A percentile compares a stretch with the other conserved stretches of the same genome.
Conservation (phyloP, 2,888 invertebrate genomes). For the Cetonia aurata region DNA sequence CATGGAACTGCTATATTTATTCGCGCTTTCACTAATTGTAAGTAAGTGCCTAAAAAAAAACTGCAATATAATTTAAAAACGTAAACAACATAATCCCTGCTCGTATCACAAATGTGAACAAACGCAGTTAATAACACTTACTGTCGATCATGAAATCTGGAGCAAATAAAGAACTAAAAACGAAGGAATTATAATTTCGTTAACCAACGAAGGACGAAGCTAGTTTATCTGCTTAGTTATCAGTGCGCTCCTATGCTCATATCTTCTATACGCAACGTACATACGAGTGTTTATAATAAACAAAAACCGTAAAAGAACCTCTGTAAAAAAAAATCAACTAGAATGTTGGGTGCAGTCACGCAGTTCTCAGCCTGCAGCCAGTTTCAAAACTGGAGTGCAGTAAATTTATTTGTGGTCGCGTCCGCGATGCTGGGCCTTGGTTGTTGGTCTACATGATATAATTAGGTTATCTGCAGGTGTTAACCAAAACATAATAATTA, state of each 20-base stretch:
- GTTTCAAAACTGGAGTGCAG: constrained; percentile 35
- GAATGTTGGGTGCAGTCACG: constrained; percentile 40
- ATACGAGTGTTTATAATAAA: constrained; percentile 19
- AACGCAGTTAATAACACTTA: too few species aligned
- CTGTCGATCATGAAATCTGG: constrained; percentile 10
- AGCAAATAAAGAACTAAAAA: constrained; percentile 21
- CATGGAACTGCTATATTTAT: too few species aligned
- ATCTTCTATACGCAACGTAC: constrained; percentile 9
- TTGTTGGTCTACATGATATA: constrained; percentile 37
- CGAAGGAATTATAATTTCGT: constrained; percentile 15
- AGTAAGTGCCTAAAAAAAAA: too few species aligned
- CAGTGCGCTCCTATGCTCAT: neutral
- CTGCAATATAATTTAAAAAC: too few species aligned
- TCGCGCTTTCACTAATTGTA: too few species aligned
- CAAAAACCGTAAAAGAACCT: constrained; percentile 17
- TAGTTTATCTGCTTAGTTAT: too few species aligned
- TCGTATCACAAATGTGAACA: neutral
- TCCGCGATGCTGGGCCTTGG: constrained; percentile 29
- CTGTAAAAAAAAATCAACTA: constrained; percentile 12
- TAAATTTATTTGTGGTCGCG: constrained; percentile 41
- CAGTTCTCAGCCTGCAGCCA: constrained; percentile 28
- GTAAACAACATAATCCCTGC: too few species aligned
- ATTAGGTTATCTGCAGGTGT: constrained; percentile 46
- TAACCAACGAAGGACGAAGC: constrained; percentile 14
- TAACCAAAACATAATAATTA: constrained; percentile 38